Base-by-base conservation (phyloP, 1,140 invertebrate genomes). In the Neodiprion lecontei region DNA sequence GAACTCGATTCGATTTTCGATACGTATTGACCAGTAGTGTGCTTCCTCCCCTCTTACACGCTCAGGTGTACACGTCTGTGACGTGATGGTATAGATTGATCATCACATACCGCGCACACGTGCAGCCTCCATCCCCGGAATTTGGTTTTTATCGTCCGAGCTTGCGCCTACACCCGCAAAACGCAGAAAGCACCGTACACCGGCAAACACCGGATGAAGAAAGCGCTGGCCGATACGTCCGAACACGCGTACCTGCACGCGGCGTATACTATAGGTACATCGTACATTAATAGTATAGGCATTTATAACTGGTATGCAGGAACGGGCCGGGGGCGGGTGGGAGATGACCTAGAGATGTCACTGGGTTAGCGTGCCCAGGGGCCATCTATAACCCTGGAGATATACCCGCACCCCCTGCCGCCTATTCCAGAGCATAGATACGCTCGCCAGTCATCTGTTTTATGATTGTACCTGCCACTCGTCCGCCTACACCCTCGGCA, bases 271-370 rank as follows among this genome's bases (percentile, higher is more conserved):
- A 40, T 40, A 40, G 28, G 28, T 40, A 40, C 28, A 40, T 40
- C 28, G 28, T 40, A 40, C 28, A 40, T 40, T 40, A 40, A 40
- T 40, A 40, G 28, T 40, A 40, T 40, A 40, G 28, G 28, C 28
- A 40, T 40, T 40, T 40, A 40, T 40, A 40, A 40, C 28, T 40
- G 28, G 28, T 40, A 40, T 40, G 28, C 28, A 40, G 28, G 28
- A 40, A 40, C 28, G 28, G 28, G 28, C 28, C 28, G 65, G 50
- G 47, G 17, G 4, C 17, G 21, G 67, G 21, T 23, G 21, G 21
- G 40, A 70, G 75, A 72, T 86, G 85, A 86, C 84, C 85, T 86
- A 86, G 85, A 86, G 84, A 82, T 84, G 85, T 86, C 84, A 85
- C 81, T 84, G 80, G 83, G 84, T 81, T 86, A 83, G 84, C 85